phyloP scores from a whole-genome alignment of 37 sponge, comb jelly and placozoan genomes.

The Aplysina aerophoba region DNA sequence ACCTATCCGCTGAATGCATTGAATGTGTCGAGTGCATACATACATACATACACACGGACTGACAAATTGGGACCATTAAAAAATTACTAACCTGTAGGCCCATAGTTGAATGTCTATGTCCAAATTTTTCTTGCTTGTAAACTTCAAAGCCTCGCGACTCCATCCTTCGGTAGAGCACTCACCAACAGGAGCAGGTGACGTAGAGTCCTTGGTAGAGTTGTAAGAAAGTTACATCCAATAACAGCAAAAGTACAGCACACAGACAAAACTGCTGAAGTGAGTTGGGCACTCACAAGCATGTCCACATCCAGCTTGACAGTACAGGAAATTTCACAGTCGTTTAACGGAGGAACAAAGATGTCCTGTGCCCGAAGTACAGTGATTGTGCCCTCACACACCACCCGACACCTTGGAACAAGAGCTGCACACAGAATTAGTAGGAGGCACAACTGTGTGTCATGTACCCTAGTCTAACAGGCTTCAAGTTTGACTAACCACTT shows the following conservation, averaged over 20 bases:
- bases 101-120: conserved; percentile 42
- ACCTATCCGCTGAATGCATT: too few species aligned
- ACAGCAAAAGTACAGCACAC: not conserved
- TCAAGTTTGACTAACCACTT: too few species aligned
- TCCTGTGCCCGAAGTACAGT: not conserved
- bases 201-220: not conserved
- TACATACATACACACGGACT: too few species aligned
- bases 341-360: not conserved
- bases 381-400: conserved; percentile 32
- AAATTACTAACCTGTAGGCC: conserved; percentile 42
- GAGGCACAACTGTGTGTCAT: too few species aligned
- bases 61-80: too few species aligned
- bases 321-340: conserved; percentile 27
- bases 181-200: conserved; percentile 15
- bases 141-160: conserved; percentile 22
- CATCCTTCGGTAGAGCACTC: conserved; percentile 36
- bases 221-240: too few species aligned
- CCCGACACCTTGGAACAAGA: conserved; percentile 15
- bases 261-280: not conserved
- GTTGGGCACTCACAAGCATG: not conserved
- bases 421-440: conserved; percentile 25
- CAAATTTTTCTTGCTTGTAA: conserved; percentile 9
- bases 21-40: too few species aligned
- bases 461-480: too few species aligned
- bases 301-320: conserved; percentile 41